phyloP scores from a whole-genome alignment of 2,113 vertebrate species.

The Steatornis caripensis region DNA sequence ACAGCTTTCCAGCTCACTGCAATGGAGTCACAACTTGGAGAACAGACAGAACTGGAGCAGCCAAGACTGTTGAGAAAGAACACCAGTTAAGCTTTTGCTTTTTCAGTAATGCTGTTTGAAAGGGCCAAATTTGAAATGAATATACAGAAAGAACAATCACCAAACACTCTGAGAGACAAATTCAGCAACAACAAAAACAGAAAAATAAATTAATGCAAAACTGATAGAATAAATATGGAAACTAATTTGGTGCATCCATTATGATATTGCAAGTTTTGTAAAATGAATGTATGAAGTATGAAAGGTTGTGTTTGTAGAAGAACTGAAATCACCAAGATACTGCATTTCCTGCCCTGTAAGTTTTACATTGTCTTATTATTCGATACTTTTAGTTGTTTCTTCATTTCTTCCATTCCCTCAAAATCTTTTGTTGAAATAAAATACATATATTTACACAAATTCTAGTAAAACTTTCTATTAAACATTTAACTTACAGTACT shows the following conservation, averaged over 20 bases:
- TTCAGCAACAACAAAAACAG: background rate
- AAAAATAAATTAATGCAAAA: background rate
- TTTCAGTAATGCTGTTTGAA: background rate
- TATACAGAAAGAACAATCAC: background rate
- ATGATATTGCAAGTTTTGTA: background rate
- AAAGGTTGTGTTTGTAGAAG: background rate
- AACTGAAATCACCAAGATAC: background rate
- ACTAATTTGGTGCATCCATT: background rate
- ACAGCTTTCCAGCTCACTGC: constrained; percentile 80
- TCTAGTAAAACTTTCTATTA: background rate
- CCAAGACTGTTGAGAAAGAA: constrained; percentile 75
- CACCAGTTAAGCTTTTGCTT: background rate
- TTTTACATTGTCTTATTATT: background rate
- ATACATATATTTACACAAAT: background rate
- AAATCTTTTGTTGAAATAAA: background rate
- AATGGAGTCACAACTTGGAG: constrained; percentile 75
- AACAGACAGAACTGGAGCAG: constrained; percentile 77
- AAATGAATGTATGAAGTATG: background rate
- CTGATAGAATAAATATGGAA: background rate
- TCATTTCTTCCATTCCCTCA: background rate
- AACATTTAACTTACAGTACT: background rate
- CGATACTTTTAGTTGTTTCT: background rate
- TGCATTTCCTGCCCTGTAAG: background rate
- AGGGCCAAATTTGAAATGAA: background rate
- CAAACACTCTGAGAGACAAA: background rate